These are phyloP conservation scores for Nannospalax galili DNA, from an alignment of 2,113 vertebrate genomes.

Conservation along the genomic window DNA sequence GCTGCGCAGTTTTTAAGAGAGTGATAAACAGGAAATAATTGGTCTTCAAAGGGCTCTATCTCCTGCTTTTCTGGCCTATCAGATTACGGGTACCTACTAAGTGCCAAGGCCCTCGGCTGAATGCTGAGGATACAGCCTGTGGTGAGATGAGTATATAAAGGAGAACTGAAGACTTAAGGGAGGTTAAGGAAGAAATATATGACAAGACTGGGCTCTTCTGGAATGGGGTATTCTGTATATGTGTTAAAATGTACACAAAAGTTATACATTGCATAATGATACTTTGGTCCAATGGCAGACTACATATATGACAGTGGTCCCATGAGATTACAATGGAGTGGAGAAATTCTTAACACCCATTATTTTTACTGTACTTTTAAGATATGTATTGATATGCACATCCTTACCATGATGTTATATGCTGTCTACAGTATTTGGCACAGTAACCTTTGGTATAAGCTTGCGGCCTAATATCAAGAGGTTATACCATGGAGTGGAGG, in stretches of 20 bases:
- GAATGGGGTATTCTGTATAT: not conserved
- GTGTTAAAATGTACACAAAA: conserved; percentile 27
- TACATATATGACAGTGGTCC: not conserved
- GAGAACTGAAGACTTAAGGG: conserved; percentile 6
- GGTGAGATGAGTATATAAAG: not conserved
- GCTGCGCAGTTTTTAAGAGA: conserved; percentile 51
- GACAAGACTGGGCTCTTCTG: not conserved
- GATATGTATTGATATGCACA: not conserved
- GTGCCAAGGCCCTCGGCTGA: not conserved
- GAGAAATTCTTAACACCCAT: not conserved
- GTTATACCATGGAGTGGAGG: not conserved
- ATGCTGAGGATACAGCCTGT: not conserved
- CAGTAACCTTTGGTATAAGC: not conserved
- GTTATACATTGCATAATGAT: not conserved
- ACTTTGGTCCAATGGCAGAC: not conserved
- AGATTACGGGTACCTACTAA: not conserved
- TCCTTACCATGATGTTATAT: not conserved
- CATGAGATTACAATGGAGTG: not conserved
- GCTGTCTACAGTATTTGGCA: not conserved
- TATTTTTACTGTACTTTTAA: not conserved
- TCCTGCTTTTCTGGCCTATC: not conserved
- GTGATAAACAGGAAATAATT: not conserved
- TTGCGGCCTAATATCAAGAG: not conserved
- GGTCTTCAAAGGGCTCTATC: conserved; percentile 17
- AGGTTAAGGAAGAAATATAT: conserved; percentile 19